Conservation (phyloP, 1,140 invertebrate genomes). For the Coptotermes formosanus region DNA sequence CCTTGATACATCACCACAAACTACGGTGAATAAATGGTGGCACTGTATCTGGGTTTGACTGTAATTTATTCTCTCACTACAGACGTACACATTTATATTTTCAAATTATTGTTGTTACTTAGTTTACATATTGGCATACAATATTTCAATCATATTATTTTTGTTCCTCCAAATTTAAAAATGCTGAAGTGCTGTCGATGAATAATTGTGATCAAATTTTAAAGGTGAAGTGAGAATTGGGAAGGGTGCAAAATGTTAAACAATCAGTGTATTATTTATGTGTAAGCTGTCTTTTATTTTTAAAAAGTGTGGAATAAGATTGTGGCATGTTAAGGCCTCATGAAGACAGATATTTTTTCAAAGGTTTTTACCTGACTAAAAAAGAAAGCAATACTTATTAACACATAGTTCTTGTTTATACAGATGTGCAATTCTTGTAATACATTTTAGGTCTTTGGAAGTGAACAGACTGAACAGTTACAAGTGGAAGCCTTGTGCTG, state of each 20-base stretch:
- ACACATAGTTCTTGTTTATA: constrained; percentile 57
- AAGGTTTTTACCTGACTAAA: constrained; percentile 56
- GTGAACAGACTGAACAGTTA: not conserved
- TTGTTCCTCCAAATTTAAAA: constrained; percentile 9
- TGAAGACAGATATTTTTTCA: constrained; percentile 61
- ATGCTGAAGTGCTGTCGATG: not conserved
- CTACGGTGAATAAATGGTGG: too few species aligned
- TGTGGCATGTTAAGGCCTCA: constrained; percentile 24
- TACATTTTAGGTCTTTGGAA: not conserved
- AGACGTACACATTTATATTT: not conserved
- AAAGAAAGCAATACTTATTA: constrained; percentile 67
- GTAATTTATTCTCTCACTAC: too few species aligned
- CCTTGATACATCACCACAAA: too few species aligned
- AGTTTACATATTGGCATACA: not conserved
- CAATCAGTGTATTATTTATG: constrained; percentile 24
- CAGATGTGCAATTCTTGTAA: constrained; percentile 33
- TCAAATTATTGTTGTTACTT: not conserved
- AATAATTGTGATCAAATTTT: constrained; percentile 8
- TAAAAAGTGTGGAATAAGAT: constrained; percentile 15
- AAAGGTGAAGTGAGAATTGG: constrained; percentile 2
- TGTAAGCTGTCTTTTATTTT: constrained; percentile 27
- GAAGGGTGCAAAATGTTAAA: constrained; percentile 18
- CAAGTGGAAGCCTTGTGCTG: constrained; percentile 20
- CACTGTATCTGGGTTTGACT: too few species aligned
- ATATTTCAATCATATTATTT: not conserved